These are phyloP conservation scores for Aspidapion aeneum DNA, from an alignment of 2,888 invertebrate species.

Conservation along the genomic window DNA sequence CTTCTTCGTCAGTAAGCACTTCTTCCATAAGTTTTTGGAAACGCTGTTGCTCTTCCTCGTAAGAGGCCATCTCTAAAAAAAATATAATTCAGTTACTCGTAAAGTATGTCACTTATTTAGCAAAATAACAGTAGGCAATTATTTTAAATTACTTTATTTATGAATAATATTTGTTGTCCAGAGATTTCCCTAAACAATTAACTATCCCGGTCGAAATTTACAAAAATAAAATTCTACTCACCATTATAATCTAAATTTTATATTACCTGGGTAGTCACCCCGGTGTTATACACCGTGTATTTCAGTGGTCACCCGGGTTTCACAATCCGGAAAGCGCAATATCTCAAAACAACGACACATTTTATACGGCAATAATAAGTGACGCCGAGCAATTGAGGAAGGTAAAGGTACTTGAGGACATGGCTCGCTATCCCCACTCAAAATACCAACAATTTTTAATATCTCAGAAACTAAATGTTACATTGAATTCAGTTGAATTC, in stretches of 20 bases:
- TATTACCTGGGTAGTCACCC: not conserved
- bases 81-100: too few relatives aligned
- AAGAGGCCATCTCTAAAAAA: not conserved
- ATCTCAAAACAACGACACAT: not conserved
- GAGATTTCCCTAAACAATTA: not conserved
- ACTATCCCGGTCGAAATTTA: not conserved
- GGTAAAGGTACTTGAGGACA: too few relatives aligned
- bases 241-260: not conserved
- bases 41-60: not conserved
- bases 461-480: too few relatives aligned
- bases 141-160: too few relatives aligned
- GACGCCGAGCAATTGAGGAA: not conserved
- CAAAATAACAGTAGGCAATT: too few relatives aligned
- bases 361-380: not conserved
- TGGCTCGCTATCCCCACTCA: too few relatives aligned
- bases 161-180: not conserved
- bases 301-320: not conserved
- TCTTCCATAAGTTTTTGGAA: conserved; percentile 19
- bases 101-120: too few relatives aligned
- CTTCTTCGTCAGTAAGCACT: not conserved
- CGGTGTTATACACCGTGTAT: not conserved
- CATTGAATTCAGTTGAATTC: too few relatives aligned
- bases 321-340: not conserved
- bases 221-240: not conserved
- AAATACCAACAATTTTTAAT: too few relatives aligned